Evolutionary conservation across 2,797 vertebrate species (phyloP), one percentile per base, ranked within the genome.

Genomic region (Melanogrammus aeglefinus): DNA sequence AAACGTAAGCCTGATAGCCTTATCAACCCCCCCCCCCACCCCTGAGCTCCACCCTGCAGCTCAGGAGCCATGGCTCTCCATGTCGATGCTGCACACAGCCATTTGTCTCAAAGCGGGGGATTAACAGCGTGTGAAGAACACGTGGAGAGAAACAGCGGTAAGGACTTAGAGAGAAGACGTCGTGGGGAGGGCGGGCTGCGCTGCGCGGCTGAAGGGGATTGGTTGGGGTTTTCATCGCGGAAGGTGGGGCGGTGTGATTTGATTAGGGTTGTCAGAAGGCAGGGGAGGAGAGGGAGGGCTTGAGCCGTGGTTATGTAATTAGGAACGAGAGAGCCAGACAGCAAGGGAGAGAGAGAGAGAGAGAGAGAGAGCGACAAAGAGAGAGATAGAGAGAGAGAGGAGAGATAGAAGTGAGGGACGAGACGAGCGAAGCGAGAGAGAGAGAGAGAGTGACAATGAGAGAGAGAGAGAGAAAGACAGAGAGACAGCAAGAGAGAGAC

Each of bases 281-380:
- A 57, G 18, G 18, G 18, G 16, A 4, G 47, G 16, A 18, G 47
- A 24, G 57, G n/a, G 57, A 63, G 57, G n/a, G n/a, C n/a, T n/a
- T 63, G 78, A 82, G 80, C 31, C 31, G 79, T 88, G 86, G 86
- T 1, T 1, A 39, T 83, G 78, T n/a, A 90, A 90, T 90, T 88
- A 87, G 31, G 71, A 51, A 82, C 82, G 78, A 66, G n/a, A 82
- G 77, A 85, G 83, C 79, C 44, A 29, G 86, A 90, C 83, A 87
- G 77, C 86, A 82, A 79, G 47, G 27, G 86, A 91, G 83, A 69
- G 63, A 29, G n/a, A 29, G 66, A 29, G 66, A 51, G 83, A 82
- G 78, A 63, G 24, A 76, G 85, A 82, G 69, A 35, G 83, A 82
- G 78, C 51, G 24, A 77, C 85, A 82, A 24, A 70, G 66, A 70